A percentile compares a stretch with the other conserved stretches of the same genome.
Conservation (phyloP, 2,888 invertebrate genomes). For the Spatulosminthurus flaviceps region DNA sequence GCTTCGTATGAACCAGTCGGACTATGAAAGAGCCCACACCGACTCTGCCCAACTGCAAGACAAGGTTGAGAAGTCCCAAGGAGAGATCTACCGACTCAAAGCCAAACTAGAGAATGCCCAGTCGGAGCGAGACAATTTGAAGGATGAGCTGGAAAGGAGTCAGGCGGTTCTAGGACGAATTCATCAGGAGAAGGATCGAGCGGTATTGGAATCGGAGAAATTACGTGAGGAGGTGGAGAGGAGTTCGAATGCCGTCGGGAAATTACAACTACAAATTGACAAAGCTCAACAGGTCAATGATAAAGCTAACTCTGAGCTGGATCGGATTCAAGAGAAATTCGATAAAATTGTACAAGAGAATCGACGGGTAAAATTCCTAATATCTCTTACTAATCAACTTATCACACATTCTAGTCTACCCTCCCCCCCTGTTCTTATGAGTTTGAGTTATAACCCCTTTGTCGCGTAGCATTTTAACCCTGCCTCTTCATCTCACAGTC, state of each 20-base stretch:
- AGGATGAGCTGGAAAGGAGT: constrained; percentile 89
- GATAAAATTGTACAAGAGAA: constrained; percentile 85
- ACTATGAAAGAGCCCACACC: constrained; percentile 84
- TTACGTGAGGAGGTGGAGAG: constrained; percentile 87
- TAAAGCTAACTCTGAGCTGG: constrained; percentile 88
- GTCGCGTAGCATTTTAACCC: no score
- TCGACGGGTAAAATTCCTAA: constrained; percentile 70
- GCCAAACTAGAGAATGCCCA: constrained; percentile 94
- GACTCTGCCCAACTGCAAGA: constrained; percentile 88
- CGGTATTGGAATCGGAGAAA: constrained; percentile 84
- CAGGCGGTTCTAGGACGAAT: constrained; percentile 84
- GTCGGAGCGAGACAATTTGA: constrained; percentile 90
- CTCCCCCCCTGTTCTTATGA: neutral
- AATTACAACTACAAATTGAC: constrained; percentile 90
- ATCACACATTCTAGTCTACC: neutral
- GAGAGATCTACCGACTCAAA: constrained; percentile 92
- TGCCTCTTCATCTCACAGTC: no score
- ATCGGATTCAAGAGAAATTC: constrained; percentile 86
- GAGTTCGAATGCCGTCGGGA: constrained; percentile 87
- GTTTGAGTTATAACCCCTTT: no score
- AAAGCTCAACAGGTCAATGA: constrained; percentile 88
- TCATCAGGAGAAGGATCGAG: constrained; percentile 88
- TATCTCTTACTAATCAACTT: neutral
- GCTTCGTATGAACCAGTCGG: constrained; percentile 73
- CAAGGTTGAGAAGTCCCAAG: constrained; percentile 92